These are phyloP conservation scores for Pristionchus fissidentatus DNA, from an alignment of 2,888 invertebrate genomes.

Conservation along the genomic window DNA sequence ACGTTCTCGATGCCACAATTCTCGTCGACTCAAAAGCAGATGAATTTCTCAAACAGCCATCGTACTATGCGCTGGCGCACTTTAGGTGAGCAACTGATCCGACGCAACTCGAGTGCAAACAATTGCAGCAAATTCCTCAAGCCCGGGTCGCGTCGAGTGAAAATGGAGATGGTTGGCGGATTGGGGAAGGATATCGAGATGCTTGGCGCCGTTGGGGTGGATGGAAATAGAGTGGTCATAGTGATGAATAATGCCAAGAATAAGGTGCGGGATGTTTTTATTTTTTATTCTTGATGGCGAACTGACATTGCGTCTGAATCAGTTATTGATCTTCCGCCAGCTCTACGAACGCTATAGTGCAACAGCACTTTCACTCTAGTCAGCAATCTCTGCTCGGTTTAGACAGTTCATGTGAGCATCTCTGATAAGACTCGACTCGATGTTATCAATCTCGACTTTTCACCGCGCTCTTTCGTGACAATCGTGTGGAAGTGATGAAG, in stretches of 20 bases:
- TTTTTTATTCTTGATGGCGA: neutral
- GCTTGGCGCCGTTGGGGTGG: constrained; percentile 47
- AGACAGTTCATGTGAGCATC: neutral
- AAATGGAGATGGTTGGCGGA: neutral
- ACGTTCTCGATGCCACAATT: constrained; percentile 87
- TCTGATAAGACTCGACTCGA: neutral
- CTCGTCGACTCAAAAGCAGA: constrained; percentile 81
- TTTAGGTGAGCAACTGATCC: constrained; percentile 79
- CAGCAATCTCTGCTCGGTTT: too few relatives aligned
- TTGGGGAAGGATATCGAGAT: neutral
- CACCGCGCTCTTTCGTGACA: neutral
- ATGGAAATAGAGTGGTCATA: constrained; percentile 56
- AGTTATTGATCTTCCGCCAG: neutral
- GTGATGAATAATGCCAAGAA: constrained; percentile 51
- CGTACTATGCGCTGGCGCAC: constrained; percentile 89
- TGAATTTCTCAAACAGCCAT: constrained; percentile 91
- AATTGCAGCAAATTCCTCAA: constrained; percentile 64
- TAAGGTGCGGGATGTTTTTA: neutral
- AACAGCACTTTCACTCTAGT: too few relatives aligned
- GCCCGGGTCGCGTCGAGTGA: constrained; percentile 54
- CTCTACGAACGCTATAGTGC: neutral
- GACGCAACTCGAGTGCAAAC: neutral
- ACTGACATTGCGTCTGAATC: too few relatives aligned
- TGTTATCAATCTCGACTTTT: neutral
- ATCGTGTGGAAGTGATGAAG: constrained; percentile 3